Base-by-base conservation (phyloP, 2,888 invertebrate species). In the Lomographa bimaculata region DNA sequence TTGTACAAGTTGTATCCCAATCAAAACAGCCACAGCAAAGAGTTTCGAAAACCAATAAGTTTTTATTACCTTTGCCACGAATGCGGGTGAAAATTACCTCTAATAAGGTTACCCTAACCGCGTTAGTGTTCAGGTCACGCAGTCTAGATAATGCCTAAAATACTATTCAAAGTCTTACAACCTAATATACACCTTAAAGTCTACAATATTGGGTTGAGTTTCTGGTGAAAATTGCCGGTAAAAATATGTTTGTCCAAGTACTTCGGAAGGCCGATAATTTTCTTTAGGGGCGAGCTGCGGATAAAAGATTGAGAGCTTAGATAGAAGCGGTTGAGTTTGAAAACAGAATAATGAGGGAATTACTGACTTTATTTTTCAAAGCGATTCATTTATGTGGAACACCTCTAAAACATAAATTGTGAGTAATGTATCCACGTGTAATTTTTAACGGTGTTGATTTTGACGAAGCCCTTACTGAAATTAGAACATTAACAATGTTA, bases 201-300 rank as follows among this genome's bases (percentile, higher is more conserved):
- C 19, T 8, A 8, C 0, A 1, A 20, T 7, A 3, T 42, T 50
- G 61, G 34, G 45, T 33, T 14, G 17, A 34, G 36, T 43, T 41
- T 33, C 38, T 40, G 5, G 26, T 10, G 21, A 45, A 39, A 35
- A 19, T 9, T 18, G 47, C 39, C 36, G 23, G 60, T 30, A 66
- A 63, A 67, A 54, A 54, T 50, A 66, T 51, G 48, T 51, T 64
- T 55, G 68, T 56, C 50, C 62, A 71, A 57, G 70, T 78, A 76
- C 77, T 80, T 77, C 67, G 66, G 67, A 65, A 66, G 66, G 63
- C 66, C 71, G 77, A 72, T 78, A 80, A 83, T 81, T 82, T 83
- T 86, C 81, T 82, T 85, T 77, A 69, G 65, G 77, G 60, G 77
- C 78, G 83, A 79, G 46, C 58, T 7, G 43, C 8, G 29, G 36